Conservation (phyloP, 2,888 invertebrate species). For the Morpho achilles region DNA sequence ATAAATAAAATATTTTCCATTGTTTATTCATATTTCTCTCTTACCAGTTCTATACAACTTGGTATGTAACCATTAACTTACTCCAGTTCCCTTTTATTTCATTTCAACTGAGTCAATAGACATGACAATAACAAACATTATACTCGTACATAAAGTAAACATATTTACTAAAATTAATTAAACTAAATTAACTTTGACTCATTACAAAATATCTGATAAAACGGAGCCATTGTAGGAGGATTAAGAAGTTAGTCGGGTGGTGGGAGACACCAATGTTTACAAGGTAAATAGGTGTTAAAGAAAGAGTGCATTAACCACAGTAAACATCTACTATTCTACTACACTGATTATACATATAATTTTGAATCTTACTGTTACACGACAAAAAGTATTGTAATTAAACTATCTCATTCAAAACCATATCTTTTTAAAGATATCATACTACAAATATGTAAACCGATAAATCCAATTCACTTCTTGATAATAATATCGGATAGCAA, state of each 20-base stretch:
- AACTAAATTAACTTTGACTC: conserved; percentile 19
- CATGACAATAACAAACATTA: not conserved
- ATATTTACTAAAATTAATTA: conserved; percentile 11
- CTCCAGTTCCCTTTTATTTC: conserved; percentile 26
- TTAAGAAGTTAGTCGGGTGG: conserved; percentile 23
- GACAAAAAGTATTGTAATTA: conserved; percentile 18
- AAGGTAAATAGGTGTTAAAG: conserved; percentile 23
- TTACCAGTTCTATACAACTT: conserved; percentile 32
- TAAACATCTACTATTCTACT: conserved; percentile 56
- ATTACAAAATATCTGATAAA: conserved; percentile 10
- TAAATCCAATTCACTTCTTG: too few relatives aligned
- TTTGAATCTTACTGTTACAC: conserved; percentile 37
- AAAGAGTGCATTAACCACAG: conserved; percentile 50
- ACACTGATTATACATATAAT: conserved; percentile 43
- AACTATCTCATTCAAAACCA: conserved; percentile 28
- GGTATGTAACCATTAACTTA: conserved; percentile 29
- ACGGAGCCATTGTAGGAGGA: conserved; percentile 24
- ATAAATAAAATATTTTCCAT: conserved; percentile 47
- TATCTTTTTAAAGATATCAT: too few relatives aligned
- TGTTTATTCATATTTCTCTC: conserved; percentile 26
- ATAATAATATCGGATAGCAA: too few relatives aligned
- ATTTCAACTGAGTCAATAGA: conserved; percentile 11
- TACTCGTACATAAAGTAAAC: conserved; percentile 2
- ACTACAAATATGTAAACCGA: too few relatives aligned
- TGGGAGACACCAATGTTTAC: conserved; percentile 24